Base-by-base conservation (phyloP, 2,888 invertebrate genomes). In the Meteorus colon region DNA sequence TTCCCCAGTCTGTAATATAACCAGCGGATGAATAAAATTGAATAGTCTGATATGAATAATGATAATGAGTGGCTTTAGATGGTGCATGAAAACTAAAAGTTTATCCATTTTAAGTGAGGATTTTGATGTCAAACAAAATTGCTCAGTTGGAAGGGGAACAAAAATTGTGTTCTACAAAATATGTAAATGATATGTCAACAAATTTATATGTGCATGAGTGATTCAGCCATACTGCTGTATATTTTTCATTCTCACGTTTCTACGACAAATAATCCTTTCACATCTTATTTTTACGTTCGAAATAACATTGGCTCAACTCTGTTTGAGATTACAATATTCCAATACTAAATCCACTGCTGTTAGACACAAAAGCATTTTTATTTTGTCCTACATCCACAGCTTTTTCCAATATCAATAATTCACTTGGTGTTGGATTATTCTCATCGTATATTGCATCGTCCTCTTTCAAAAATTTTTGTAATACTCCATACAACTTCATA, bases 401-500 rank as follows among this genome's bases (percentile, higher is more conserved):
- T 48, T 48, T 48, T 48, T 48, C 48, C 48, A n/a, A 48, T 48
- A 48, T 48, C 48, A 48, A 48, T 48, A 48, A 48, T 48, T 48
- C 48, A 48, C 48, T 48, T 16, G 48, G 1, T 12, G 41, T 10
- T 14, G 48, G 48, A 48, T 48, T 48, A 48, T 48, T 48, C 16
- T 48, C 48, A n/a, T n/a, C n/a, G 2, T 48, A 48, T 48, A 48
- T 48, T 48, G n/a, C 16, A 16, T 48, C 48, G 48, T 48, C 16
- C 48, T 16, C 16, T n/a, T n/a, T 48, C 16, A 16, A 48, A 48
- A 48, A 48, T 48, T 48, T 48, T n/a, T 2, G 14, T 14, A 48
- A 48, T 48, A n/a, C 48, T 48, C 2, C 4, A 2, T 5, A 48
- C n/a, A 14, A 48, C n/a, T 48, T 16, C 14, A n/a, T 48, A n/a